A percentile compares a stretch with the other conserved stretches of the same genome.
phyloP scores from a whole-genome alignment of 2,888 invertebrate species.

The Leptopilina myrica region DNA sequence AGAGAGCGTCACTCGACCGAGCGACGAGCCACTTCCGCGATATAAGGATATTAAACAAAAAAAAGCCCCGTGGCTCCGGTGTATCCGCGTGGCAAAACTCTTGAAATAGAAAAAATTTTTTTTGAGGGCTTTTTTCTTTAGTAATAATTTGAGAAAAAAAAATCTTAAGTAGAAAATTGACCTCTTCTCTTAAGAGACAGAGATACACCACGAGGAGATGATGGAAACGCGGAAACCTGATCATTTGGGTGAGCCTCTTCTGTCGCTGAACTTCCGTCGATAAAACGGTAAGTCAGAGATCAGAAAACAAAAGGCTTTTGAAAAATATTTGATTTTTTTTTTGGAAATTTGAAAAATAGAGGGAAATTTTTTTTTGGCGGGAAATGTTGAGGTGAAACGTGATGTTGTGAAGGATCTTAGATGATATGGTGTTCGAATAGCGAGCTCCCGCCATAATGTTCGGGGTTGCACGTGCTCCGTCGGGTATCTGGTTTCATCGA shows the following conservation, averaged over 20 bases:
- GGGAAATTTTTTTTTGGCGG: not conserved
- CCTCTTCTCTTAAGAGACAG: too few species aligned
- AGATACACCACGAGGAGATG: slow-evolving; percentile 62
- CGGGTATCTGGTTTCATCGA: slow-evolving; percentile 50
- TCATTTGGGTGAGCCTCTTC: slow-evolving; percentile 40
- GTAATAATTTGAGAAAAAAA: too few species aligned
- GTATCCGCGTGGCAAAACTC: slow-evolving; percentile 51
- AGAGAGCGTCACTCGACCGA: slow-evolving; percentile 68
- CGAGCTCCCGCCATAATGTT: slow-evolving; percentile 66
- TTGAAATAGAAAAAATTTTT: not conserved
- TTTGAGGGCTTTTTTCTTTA: slow-evolving; percentile 43
- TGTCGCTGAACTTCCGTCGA: slow-evolving; percentile 26
- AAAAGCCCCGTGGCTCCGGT: slow-evolving; percentile 56
- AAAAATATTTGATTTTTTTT: not conserved
- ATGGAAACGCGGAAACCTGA: slow-evolving; percentile 62
- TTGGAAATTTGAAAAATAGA: not conserved
- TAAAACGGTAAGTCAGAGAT: slow-evolving; percentile 37
- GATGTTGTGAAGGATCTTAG: slow-evolving; percentile 25
- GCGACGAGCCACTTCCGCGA: slow-evolving; percentile 54
- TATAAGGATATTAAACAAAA: slow-evolving; percentile 44
- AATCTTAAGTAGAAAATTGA: too few species aligned
- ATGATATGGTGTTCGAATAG: slow-evolving; percentile 26
- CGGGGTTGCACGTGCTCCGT: slow-evolving; percentile 62
- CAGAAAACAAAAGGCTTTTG: slow-evolving; percentile 4
- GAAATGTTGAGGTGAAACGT: not conserved